Conservation (phyloP, 2,113 vertebrate genomes). For the Columba livia region DNA sequence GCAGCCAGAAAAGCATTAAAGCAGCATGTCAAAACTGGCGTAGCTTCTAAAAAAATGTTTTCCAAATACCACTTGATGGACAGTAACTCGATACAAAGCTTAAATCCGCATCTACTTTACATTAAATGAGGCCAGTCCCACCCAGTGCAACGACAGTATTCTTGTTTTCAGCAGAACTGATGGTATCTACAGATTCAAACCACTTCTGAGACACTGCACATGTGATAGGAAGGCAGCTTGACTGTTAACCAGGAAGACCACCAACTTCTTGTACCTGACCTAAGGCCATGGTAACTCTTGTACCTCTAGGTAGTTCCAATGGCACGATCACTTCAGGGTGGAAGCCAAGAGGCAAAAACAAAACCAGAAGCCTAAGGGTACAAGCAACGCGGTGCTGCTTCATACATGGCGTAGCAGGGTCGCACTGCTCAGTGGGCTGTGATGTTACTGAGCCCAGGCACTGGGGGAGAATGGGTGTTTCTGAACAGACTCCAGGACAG, state of each 20-base stretch:
- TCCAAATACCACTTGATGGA: conserved; percentile 39
- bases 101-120: conserved; percentile 10
- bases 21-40: conserved; percentile 48
- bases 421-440: neutral
- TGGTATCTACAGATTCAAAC: neutral
- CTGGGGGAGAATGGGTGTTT: neutral
- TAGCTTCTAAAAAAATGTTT: neutral
- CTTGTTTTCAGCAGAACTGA: neutral
- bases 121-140: neutral
- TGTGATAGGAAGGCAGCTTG: neutral
- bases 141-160: neutral
- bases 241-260: neutral
- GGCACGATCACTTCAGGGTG: neutral
- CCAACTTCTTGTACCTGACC: neutral
- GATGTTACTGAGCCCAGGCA: neutral
- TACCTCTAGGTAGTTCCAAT: neutral
- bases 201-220: neutral
- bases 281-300: neutral
- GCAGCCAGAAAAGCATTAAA: conserved; percentile 63
- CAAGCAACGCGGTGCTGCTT: neutral
- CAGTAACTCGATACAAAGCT: neutral
- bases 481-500: neutral
- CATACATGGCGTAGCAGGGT: fast-evolving
- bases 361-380: neutral
- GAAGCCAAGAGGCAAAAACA: neutral